phyloP scores from a whole-genome alignment of 2,888 invertebrate species.

The Ernsta delagoae region DNA sequence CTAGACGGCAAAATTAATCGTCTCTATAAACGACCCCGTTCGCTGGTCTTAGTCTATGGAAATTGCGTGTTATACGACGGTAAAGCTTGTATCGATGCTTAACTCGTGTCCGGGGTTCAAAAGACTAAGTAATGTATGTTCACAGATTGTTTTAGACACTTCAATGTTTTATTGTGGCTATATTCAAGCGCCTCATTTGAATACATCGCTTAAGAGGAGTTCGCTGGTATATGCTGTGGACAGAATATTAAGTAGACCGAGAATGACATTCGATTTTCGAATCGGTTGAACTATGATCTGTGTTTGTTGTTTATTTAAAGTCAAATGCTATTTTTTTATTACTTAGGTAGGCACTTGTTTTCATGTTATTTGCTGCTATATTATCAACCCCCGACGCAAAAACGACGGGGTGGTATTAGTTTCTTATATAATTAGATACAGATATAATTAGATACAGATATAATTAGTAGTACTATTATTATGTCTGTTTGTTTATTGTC shows the following conservation, averaged over 20 bases:
- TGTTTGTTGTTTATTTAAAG: too few relatives aligned
- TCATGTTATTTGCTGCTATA: too few relatives aligned
- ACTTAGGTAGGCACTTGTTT: too few relatives aligned
- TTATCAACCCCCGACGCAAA: too few relatives aligned
- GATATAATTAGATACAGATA: too few relatives aligned
- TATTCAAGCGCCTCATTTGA: conserved; percentile 19
- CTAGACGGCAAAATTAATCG: background rate
- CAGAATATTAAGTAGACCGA: conserved; percentile 9
- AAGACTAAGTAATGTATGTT: conserved; percentile 27
- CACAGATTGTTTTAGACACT: conserved; percentile 30
- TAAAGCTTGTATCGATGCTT: conserved; percentile 26
- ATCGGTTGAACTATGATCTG: background rate
- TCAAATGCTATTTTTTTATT: too few relatives aligned
- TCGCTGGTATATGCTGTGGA: background rate
- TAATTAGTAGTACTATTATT: too few relatives aligned
- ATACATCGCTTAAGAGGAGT: conserved; percentile 7
- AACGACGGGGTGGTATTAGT: too few relatives aligned
- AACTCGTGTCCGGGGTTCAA: conserved; percentile 27
- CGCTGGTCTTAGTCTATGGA: conserved; percentile 9
- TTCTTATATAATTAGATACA: too few relatives aligned
- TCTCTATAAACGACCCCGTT: conserved; percentile 15
- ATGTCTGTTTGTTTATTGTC: too few relatives aligned
- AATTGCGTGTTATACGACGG: conserved; percentile 28
- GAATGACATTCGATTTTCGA: conserved; percentile 8
- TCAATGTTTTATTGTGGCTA: conserved; percentile 20